These are phyloP conservation scores for Ceratosolen fusciceps DNA, from an alignment of 1,140 invertebrate species.

Conservation along the genomic window DNA sequence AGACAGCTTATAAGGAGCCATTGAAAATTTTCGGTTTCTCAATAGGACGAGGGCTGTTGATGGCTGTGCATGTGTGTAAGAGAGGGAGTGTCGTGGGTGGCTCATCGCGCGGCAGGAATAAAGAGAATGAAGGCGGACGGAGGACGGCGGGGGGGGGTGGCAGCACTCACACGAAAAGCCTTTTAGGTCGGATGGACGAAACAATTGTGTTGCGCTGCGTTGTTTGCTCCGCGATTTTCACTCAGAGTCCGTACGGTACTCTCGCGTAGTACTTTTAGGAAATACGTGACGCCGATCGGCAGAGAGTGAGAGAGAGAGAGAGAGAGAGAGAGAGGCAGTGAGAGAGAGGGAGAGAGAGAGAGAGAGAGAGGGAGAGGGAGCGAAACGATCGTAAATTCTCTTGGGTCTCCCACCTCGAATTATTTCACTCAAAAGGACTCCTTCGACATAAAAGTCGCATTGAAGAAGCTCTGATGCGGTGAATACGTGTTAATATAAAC, in stretches of 20 bases:
- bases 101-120: too few species aligned
- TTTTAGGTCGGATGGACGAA: slow-evolving; percentile 29
- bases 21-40: slow-evolving; percentile 27
- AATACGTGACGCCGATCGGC: too few species aligned
- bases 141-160: too few species aligned
- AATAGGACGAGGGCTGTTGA: too few species aligned
- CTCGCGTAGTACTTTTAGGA: neutral
- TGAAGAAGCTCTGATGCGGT: slow-evolving; percentile 3
- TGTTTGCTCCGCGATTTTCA: neutral
- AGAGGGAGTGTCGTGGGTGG: too few species aligned
- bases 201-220: neutral
- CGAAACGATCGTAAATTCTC: neutral
- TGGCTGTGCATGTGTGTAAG: too few species aligned
- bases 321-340: neutral
- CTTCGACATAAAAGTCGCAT: neutral
- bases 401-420: neutral
- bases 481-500: slow-evolving; percentile 12
- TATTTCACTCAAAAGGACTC: slow-evolving; percentile 5
- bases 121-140: too few species aligned
- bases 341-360: neutral
- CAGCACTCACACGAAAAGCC: slow-evolving; percentile 31
- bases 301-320: neutral
- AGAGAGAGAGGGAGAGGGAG: too few species aligned
- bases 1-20: neutral
- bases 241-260: neutral